Conservation (phyloP, 2,888 invertebrate genomes). For the Alsophila aescularia region DNA sequence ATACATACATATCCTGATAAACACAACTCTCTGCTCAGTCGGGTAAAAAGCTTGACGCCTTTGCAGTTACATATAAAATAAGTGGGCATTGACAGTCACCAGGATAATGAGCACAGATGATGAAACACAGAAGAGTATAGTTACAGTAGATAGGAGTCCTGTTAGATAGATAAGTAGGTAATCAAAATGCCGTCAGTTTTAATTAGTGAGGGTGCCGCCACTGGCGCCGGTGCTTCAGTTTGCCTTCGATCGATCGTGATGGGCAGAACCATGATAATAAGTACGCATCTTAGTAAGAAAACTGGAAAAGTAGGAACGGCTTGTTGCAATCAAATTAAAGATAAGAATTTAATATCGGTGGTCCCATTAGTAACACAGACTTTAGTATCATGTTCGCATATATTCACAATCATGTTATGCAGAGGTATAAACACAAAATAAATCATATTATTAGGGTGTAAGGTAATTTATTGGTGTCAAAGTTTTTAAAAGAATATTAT, state of each 20-base stretch:
- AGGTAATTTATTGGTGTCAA: no score
- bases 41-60: no score
- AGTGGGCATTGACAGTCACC: no score
- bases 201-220: conserved; percentile 65
- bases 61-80: no score
- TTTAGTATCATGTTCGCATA: background rate
- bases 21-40: no score
- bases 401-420: background rate
- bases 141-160: conserved; percentile 45
- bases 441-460: no score
- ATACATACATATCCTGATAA: no score
- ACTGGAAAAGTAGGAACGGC: conserved; percentile 14
- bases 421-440: no score
- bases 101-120: background rate
- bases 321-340: conserved; percentile 16
- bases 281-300: background rate
- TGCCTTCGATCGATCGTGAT: conserved; percentile 2
- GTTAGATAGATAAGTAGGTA: conserved; percentile 73
- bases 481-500: no score
- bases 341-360: conserved; percentile 4
- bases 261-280: conserved; percentile 7
- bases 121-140: conserved; percentile 7
- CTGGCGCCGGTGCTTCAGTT: conserved; percentile 41
- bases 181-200: conserved; percentile 80
- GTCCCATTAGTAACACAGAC: background rate